phyloP scores from a whole-genome alignment of 2,113 vertebrate species.

The Amia ocellicauda region DNA sequence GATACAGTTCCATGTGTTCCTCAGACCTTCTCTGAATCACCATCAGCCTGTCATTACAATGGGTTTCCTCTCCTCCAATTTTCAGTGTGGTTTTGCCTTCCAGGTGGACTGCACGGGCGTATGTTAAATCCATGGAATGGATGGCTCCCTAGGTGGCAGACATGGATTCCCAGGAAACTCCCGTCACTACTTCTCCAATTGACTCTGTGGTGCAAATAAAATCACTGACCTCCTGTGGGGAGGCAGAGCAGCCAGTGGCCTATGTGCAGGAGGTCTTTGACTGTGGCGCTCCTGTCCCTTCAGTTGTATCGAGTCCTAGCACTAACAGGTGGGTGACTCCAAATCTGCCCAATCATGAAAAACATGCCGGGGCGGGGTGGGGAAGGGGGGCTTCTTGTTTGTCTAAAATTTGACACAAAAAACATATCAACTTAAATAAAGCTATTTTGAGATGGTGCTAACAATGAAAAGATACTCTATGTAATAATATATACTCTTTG shows the following conservation, averaged over 20 bases:
- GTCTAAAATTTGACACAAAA: too few relatives aligned
- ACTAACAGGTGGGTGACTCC: conserved; percentile 36
- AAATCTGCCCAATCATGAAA: background rate
- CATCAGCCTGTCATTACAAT: too few relatives aligned
- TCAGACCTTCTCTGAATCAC: too few relatives aligned
- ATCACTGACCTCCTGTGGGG: background rate
- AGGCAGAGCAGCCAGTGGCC: conserved; percentile 18
- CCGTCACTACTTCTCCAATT: conserved; percentile 5
- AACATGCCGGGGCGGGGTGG: background rate
- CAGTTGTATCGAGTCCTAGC: background rate
- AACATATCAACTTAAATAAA: too few relatives aligned
- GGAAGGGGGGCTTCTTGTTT: too few relatives aligned
- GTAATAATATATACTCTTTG: too few relatives aligned
- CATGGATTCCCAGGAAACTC: conserved; percentile 43
- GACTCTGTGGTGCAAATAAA: conserved; percentile 3
- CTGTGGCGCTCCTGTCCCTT: background rate
- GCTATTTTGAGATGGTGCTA: too few relatives aligned
- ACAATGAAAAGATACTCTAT: too few relatives aligned
- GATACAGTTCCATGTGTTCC: too few relatives aligned
- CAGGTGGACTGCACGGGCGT: conserved; percentile 4
- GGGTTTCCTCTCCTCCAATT: too few relatives aligned
- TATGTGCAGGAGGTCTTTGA: conserved; percentile 22
- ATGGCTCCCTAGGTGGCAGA: conserved; percentile 31
- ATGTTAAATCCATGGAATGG: conserved; percentile 20
- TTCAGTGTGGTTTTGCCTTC: background rate